Base-by-base conservation (phyloP, 2,888 invertebrate genomes). In the Junonia oenone region DNA sequence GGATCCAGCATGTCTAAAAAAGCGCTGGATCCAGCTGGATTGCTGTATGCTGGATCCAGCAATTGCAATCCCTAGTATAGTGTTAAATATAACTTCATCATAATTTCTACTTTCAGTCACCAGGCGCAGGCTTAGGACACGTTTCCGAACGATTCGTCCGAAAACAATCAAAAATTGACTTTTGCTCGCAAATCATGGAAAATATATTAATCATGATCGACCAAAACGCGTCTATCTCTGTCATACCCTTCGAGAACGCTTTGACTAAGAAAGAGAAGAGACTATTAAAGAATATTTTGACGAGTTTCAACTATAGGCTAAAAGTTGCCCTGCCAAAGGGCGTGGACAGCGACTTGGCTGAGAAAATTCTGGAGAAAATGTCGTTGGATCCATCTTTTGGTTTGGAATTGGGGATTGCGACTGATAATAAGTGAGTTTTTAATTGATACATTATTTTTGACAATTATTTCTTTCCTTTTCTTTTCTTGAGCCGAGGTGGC, bases 51-150 rank as follows among this genome's bases (percentile, higher is more conserved):
- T n/a, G n/a, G n/a, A n/a, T n/a, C n/a, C n/a, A n/a, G n/a, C n/a
- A n/a, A n/a, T n/a, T n/a, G n/a, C n/a, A n/a, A n/a, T n/a, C n/a
- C n/a, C n/a, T n/a, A n/a, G n/a, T n/a, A n/a, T n/a, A n/a, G n/a
- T n/a, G n/a, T n/a, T n/a, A n/a, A n/a, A n/a, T n/a, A n/a, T n/a
- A n/a, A n/a, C n/a, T n/a, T n/a, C n/a, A n/a, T n/a, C n/a, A n/a
- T 33, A 33, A 31, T 13, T 26, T 13, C 6, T 6, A 31, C 19
- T 29, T 27, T 17, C 8, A 57, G 57, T 35, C 14, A 3, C 45
- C 27, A 14, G 49, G 57, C 1, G 45, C 45, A 31, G 57, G 53
- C 1, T 45, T 53, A 6, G 53, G 57, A 11, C 57, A 57, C 17
- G 3, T 31, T 4, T 9, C 37, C 13, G 26, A 14, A 1, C 40